These are phyloP conservation scores for Meloidogyne hapla DNA, from an alignment of 1,140 invertebrate species.

Conservation along the genomic window DNA sequence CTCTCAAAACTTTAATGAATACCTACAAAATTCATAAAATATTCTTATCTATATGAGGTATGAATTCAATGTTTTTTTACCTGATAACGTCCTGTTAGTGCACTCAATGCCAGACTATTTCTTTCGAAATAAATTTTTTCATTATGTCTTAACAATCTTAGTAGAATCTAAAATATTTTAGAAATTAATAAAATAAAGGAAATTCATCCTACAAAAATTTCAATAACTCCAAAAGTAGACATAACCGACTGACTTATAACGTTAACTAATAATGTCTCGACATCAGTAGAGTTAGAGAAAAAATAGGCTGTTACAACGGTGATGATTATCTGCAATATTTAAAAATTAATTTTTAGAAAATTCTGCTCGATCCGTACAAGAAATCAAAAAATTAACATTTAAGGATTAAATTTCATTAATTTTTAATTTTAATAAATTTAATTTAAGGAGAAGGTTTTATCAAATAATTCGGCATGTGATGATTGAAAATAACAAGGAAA, in stretches of 20 bases:
- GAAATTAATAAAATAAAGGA: background rate
- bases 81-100: background rate
- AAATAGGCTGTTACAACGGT: background rate
- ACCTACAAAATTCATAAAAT: too few species aligned
- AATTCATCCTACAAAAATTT: background rate
- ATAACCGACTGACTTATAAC: background rate
- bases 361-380: too few species aligned
- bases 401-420: too few species aligned
- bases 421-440: too few species aligned
- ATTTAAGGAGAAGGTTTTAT: too few species aligned
- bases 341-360: background rate
- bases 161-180: background rate
- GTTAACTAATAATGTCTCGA: background rate
- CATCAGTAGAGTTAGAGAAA: background rate
- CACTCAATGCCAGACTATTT: background rate
- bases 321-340: background rate
- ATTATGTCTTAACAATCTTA: background rate
- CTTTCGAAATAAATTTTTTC: slow-evolving; percentile 2
- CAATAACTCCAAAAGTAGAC: background rate
- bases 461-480: too few species aligned
- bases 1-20: too few species aligned
- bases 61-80: background rate
- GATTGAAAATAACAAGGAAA: too few species aligned
- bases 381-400: too few species aligned
- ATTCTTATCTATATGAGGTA: too few species aligned